Base-by-base conservation (phyloP, 1,140 invertebrate species). In the Macrocentrus cingulum region DNA sequence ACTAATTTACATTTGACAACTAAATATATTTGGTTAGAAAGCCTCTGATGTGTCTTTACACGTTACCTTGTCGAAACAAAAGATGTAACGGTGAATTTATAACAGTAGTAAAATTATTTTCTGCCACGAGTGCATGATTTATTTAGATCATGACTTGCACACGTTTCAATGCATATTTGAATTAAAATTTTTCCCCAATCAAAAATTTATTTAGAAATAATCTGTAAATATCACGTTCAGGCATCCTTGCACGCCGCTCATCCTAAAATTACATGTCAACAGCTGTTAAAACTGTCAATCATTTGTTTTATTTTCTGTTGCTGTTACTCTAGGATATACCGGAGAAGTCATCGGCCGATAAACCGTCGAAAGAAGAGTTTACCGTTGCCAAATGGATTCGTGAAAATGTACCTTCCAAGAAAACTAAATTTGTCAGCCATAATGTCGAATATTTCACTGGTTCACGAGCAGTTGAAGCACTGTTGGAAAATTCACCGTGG, bases 401-500 rank as follows among this genome's bases (percentile, higher is more conserved):
- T 45, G 91, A 91, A 60, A 95, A 97, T 81, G 88, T 95, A 11
- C 94, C 92, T 11, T 91, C 87, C 5, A 97, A 97, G 78, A 94
- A 94, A 73, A 97, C 94, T 0, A 98, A 95, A 79, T 95, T 98
- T 71, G 70, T 77, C 29, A 83, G 95, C 67, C 95, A 98, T 76
- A 91, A 95, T 81, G 96, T 99, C 0, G 91, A 97, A 76, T 97
- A 98, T 81, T 99, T 99, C 66, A 94, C 93, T 65, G 94, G 94
- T 88, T 84, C 84, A 37, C 94, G 95, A 76, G 95, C 95, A 1
- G 87, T 99, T 0, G 95, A 98, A 79, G 89, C 88, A 1, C 77
- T 99, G 6, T 70, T 98, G 69, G 89, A 93, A 36, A 71, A 66
- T 18, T 99, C 97, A 0, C 92, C 94, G 75, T 99, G 93, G 88